A percentile compares a stretch with the other conserved stretches of the same genome.
Evolutionary conservation across 2,797 vertebrate species (phyloP).

Genomic region (Gephyroberyx darwinii): DNA sequence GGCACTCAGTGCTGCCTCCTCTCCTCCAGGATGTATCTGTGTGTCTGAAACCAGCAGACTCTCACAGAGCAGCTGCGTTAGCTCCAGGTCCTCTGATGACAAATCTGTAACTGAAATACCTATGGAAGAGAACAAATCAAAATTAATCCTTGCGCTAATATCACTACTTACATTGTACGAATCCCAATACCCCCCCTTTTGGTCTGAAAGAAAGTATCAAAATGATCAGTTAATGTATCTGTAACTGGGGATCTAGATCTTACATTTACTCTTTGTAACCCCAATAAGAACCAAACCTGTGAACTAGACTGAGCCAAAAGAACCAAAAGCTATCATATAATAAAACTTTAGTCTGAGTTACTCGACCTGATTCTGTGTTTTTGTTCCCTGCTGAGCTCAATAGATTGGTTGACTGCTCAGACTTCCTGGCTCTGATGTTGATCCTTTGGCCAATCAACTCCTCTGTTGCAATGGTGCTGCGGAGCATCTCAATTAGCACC

Average conservation of each 20-base stretch:
- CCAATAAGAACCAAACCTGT: neutral
- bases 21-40: constrained; percentile 81
- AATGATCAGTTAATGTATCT: neutral
- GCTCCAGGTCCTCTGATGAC: constrained; percentile 81
- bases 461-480: constrained; percentile 80
- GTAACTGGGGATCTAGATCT: neutral
- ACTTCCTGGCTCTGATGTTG: constrained; percentile 65
- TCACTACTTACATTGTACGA: neutral
- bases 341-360: neutral
- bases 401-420: constrained; percentile 29
- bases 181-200: neutral
- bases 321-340: neutral
- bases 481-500: constrained; percentile 86
- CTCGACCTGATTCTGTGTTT: constrained; percentile 73
- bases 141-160: no score
- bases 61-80: constrained; percentile 91
- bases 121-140: constrained; percentile 8
- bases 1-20: constrained; percentile 83
- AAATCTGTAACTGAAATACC: constrained; percentile 64
- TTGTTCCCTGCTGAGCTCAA: constrained; percentile 45
- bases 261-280: neutral
- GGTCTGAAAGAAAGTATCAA: neutral
- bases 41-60: constrained; percentile 87
- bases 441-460: constrained; percentile 87
- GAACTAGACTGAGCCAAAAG: neutral